A percentile compares a stretch with the other conserved stretches of the same genome.
These are phyloP conservation scores for Habropoda laboriosa DNA, from an alignment of 1,140 invertebrate species.

Conservation along the genomic window DNA sequence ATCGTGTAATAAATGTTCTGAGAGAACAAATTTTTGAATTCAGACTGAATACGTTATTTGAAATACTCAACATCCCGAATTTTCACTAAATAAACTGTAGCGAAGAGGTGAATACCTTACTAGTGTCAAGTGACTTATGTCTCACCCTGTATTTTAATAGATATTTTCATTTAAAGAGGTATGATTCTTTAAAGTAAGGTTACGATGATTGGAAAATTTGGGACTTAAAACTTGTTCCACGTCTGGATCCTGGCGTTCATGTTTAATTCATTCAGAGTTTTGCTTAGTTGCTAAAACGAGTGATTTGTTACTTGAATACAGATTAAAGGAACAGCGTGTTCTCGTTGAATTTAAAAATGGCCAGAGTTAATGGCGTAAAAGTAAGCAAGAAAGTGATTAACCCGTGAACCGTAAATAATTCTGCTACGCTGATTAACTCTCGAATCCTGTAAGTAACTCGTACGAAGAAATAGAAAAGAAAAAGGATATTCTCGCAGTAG, in stretches of 20 bases:
- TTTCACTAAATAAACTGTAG: no score
- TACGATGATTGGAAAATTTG: not conserved
- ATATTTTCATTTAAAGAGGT: no score
- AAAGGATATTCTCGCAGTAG: not conserved
- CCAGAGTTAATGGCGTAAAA: not conserved
- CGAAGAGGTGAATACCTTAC: no score
- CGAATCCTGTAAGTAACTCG: no score
- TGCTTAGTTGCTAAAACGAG: not conserved
- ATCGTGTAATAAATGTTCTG: no score
- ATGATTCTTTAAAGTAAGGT: not conserved
- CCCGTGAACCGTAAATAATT: not conserved
- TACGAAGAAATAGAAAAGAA: not conserved
- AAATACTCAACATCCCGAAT: no score
- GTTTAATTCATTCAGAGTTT: not conserved
- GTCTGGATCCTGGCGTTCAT: not conserved
- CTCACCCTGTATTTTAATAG: no score
- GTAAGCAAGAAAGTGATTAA: not conserved
- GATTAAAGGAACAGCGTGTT: not conserved
- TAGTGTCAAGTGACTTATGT: no score
- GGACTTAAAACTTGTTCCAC: not conserved
- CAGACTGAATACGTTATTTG: no score
- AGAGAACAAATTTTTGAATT: no score
- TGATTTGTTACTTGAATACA: not conserved
- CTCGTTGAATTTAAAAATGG: not conserved
- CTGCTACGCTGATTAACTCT: not conserved